phyloP scores from a whole-genome alignment of 2,113 vertebrate species.

The Fregata magnificens region DNA sequence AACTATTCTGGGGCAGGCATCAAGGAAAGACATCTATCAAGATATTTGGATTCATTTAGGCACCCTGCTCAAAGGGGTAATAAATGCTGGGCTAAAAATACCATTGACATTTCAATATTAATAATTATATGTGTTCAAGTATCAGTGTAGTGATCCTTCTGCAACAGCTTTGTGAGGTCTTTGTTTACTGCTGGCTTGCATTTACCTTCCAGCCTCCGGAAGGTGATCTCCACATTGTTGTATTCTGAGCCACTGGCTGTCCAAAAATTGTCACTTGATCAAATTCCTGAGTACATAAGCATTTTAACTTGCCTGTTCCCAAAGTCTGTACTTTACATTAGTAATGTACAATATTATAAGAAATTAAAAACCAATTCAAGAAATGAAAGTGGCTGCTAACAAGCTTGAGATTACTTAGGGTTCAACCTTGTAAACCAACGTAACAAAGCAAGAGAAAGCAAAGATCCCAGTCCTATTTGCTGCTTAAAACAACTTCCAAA shows the following conservation, averaged over 20 bases:
- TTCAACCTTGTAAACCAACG: not conserved
- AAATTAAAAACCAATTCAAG: not conserved
- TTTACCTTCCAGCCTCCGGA: not conserved
- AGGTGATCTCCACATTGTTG: not conserved
- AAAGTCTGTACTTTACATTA: not conserved
- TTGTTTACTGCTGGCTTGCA: not conserved
- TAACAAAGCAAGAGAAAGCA: not conserved
- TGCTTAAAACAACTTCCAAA: not conserved
- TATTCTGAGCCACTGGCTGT: not conserved
- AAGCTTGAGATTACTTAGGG: not conserved
- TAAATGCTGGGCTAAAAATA: conserved; percentile 44
- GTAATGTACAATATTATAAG: not conserved
- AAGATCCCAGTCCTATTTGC: not conserved
- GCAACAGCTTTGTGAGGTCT: not conserved
- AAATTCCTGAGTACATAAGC: not conserved
- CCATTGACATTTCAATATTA: conserved; percentile 39
- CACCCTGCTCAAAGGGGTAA: conserved; percentile 29
- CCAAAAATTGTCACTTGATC: not conserved
- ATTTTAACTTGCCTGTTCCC: not conserved
- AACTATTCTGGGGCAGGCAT: conserved; percentile 36
- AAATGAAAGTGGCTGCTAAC: not conserved
- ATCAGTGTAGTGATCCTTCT: conserved; percentile 3
- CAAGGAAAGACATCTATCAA: conserved; percentile 27
- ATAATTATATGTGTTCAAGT: conserved; percentile 25
- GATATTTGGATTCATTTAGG: conserved; percentile 40